Conservation (phyloP, 37 sponge, comb jelly and placozoan species). For the Halichondria panicea region DNA sequence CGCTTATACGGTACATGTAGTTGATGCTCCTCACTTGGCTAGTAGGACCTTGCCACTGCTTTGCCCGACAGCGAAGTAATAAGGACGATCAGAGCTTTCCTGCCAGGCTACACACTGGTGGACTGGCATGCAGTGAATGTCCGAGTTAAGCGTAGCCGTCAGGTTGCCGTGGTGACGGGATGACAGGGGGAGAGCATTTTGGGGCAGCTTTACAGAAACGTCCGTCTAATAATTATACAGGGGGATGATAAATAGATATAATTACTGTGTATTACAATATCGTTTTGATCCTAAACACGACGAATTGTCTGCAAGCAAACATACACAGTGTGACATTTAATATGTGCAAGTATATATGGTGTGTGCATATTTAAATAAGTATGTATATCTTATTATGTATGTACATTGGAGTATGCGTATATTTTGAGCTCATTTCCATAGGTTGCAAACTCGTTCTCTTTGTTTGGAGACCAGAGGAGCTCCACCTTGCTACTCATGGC, state of each 20-base stretch:
- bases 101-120: slow-evolving; percentile 68
- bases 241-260: no score
- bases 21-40: slow-evolving; percentile 18
- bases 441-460: slow-evolving; percentile 59
- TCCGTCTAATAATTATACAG: no score
- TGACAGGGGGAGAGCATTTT: neutral
- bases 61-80: slow-evolving; percentile 63
- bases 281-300: neutral
- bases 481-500: slow-evolving; percentile 46
- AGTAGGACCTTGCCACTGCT: slow-evolving; percentile 58
- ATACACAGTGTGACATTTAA: neutral
- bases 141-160: slow-evolving; percentile 24
- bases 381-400: no score
- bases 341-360: neutral
- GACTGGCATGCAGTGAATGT: slow-evolving; percentile 43
- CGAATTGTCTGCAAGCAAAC: neutral
- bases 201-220: no score
- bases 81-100: slow-evolving; percentile 5
- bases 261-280: neutral
- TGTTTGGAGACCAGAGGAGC: slow-evolving; percentile 74
- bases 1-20: no score
- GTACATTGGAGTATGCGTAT: slow-evolving; percentile 28
- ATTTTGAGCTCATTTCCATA: slow-evolving; percentile 60
- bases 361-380: neutral
- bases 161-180: slow-evolving; percentile 30